These are phyloP conservation scores for Jacana jacana DNA, from an alignment of 2,113 vertebrate genomes.

Conservation along the genomic window DNA sequence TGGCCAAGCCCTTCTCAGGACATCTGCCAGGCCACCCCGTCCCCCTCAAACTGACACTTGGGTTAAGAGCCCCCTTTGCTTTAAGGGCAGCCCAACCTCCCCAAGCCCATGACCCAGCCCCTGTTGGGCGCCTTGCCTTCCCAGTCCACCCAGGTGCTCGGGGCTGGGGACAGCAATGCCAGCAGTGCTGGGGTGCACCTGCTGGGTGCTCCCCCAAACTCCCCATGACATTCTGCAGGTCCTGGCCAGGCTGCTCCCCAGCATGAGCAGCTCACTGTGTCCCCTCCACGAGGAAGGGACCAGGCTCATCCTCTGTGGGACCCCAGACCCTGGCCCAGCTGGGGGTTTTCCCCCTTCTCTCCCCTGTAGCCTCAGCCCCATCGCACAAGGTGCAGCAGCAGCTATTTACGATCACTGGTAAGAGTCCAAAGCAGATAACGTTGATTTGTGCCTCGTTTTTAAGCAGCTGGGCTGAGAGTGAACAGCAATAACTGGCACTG, in stretches of 20 bases:
- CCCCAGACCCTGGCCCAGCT: not conserved
- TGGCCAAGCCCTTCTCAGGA: not conserved
- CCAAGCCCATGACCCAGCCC: not conserved
- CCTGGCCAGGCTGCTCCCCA: not conserved
- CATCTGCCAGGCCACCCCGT: not conserved
- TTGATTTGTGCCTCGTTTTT: not conserved
- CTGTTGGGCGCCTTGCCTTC: rapidly evolving
- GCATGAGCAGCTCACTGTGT: not conserved
- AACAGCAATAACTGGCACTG: conserved; percentile 3
- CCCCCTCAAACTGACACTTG: not conserved
- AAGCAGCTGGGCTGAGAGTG: not conserved
- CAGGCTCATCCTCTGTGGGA: not conserved
- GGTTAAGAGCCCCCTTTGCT: not conserved
- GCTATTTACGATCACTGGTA: not conserved
- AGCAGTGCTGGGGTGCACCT: not conserved
- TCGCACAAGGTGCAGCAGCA: not conserved
- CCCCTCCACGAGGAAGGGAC: not conserved
- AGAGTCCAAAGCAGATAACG: not conserved
- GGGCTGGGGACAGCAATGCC: not conserved
- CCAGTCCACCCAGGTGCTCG: not conserved
- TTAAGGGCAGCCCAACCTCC: not conserved
- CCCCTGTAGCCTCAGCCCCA: not conserved
- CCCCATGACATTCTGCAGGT: not conserved
- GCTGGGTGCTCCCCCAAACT: not conserved
- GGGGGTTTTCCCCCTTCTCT: not conserved